A percentile compares a stretch with the other conserved stretches of the same genome.
These are phyloP conservation scores for Saccopteryx leptura DNA, from an alignment of 2,113 vertebrate genomes.

Conservation along the genomic window DNA sequence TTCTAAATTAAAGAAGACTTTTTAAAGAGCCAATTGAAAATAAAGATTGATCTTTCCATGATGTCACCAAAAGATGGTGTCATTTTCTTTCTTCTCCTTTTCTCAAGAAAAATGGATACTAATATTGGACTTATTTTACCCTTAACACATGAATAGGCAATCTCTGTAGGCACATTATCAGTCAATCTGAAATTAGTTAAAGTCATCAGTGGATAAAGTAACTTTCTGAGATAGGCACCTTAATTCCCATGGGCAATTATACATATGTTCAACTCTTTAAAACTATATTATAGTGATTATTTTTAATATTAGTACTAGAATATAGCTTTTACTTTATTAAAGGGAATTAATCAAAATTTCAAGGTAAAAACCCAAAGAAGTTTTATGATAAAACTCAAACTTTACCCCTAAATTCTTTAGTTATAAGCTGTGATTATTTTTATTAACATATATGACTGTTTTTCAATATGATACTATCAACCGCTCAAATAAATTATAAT, in stretches of 20 bases:
- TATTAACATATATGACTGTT: neutral
- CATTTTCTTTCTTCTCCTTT: slow-evolving; percentile 49
- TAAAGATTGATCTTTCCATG: slow-evolving; percentile 58
- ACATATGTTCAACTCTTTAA: slow-evolving; percentile 23
- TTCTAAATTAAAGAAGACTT: slow-evolving; percentile 25
- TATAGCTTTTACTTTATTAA: slow-evolving; percentile 35
- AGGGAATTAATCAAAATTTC: slow-evolving; percentile 12
- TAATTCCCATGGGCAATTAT: slow-evolving; percentile 3
- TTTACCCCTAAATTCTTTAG: slow-evolving; percentile 14
- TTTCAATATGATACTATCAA: slow-evolving; percentile 30
- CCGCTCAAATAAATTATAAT: slow-evolving; percentile 37
- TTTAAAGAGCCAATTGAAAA: slow-evolving; percentile 62
- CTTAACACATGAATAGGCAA: slow-evolving; percentile 31
- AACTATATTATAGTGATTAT: neutral
- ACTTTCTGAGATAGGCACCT: neutral
- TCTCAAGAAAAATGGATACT: slow-evolving; percentile 57
- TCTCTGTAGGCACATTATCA: neutral
- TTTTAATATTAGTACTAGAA: slow-evolving; percentile 23
- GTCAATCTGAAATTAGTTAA: slow-evolving; percentile 43
- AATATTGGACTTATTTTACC: slow-evolving; percentile 47
- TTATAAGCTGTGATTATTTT: slow-evolving; percentile 45
- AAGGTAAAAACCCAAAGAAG: slow-evolving; percentile 55
- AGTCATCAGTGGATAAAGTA: neutral
- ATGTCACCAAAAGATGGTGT: slow-evolving; percentile 57
- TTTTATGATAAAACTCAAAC: slow-evolving; percentile 47